Evolutionary conservation across 2,888 invertebrate genomes (phyloP).

Genomic region (Osmoderma eremita): DNA sequence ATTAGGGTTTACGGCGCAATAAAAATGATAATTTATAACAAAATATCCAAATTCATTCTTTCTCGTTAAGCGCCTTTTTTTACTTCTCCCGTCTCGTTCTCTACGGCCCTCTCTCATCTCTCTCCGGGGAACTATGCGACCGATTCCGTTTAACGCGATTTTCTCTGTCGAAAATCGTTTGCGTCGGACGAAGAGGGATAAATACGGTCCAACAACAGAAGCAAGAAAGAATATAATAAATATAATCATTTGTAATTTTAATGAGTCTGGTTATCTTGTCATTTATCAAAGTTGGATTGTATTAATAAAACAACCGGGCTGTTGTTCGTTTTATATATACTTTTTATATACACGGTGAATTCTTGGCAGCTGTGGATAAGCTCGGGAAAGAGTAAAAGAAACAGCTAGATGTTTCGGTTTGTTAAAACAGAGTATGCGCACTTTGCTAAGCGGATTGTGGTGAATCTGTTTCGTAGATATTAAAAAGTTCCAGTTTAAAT

Average conservation of each 20-base stretch:
- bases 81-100: constrained; percentile 45
- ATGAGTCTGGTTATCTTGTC: constrained; percentile 54
- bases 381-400: too few species aligned
- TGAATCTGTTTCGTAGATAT: too few species aligned
- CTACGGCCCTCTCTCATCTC: background rate
- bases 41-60: constrained; percentile 61
- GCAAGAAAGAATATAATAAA: constrained; percentile 51
- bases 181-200: background rate
- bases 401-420: too few species aligned
- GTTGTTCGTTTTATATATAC: constrained; percentile 18
- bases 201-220: background rate
- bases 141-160: constrained; percentile 1
- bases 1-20: constrained; percentile 64
- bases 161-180: background rate
- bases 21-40: constrained; percentile 65
- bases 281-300: constrained; percentile 56
- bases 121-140: background rate
- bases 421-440: too few species aligned
- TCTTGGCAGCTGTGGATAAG: too few species aligned
- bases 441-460: too few species aligned
- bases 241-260: constrained; percentile 57
- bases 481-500: too few species aligned
- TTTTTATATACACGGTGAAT: constrained; percentile 7
- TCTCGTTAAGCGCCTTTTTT: constrained; percentile 46
- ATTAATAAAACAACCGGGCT: constrained; percentile 41